These are phyloP conservation scores for Fregetta grallaria DNA, from an alignment of 2,113 vertebrate genomes.

Conservation along the genomic window DNA sequence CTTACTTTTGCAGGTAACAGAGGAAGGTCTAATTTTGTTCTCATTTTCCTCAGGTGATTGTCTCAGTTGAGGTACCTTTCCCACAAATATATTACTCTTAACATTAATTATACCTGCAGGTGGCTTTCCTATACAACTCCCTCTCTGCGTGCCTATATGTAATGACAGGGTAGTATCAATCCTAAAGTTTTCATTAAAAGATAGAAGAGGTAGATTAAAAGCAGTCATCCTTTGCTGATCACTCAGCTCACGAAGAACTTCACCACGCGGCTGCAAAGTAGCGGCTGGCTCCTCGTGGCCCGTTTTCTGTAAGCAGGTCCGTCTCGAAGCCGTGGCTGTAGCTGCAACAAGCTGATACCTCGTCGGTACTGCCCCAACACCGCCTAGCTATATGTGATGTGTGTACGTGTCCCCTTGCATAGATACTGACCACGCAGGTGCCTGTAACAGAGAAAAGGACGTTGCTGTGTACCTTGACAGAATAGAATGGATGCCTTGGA, in stretches of 20 bases:
- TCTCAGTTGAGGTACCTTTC: not conserved
- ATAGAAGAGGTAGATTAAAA: not conserved
- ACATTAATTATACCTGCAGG: not conserved
- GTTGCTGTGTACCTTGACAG: not conserved
- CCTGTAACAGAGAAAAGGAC: not conserved
- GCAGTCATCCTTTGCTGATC: not conserved
- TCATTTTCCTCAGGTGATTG: not conserved
- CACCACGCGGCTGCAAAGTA: not conserved
- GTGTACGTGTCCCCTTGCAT: accelerated
- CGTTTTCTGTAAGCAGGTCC: not conserved
- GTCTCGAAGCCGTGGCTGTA: not conserved
- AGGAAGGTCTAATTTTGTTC: not conserved
- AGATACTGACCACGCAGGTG: not conserved
- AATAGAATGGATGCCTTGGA: not conserved
- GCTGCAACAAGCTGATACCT: not conserved
- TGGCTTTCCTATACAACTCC: not conserved
- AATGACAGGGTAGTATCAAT: not conserved
- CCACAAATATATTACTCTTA: not conserved
- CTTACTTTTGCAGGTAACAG: not conserved
- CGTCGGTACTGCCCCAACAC: not conserved
- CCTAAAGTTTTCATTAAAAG: not conserved
- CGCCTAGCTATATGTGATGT: accelerated
- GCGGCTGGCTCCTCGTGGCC: not conserved
- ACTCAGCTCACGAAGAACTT: not conserved
- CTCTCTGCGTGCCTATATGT: not conserved